These are phyloP conservation scores for Oreochromis aureus DNA, from an alignment of 2,113 vertebrate genomes.

Conservation along the genomic window DNA sequence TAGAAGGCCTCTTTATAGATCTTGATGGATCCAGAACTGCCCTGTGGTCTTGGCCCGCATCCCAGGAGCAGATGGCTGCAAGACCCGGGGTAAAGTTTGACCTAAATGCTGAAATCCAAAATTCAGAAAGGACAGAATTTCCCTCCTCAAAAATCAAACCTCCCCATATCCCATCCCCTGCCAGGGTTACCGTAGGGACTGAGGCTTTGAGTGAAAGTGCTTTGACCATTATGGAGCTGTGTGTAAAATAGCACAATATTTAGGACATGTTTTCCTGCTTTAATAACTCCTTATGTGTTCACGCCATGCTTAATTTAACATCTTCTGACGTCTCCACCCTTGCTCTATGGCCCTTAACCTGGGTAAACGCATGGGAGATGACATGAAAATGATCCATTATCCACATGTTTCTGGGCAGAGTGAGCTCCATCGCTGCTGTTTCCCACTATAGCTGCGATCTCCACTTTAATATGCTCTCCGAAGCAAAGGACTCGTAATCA, in stretches of 20 bases:
- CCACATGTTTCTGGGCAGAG: slow-evolving; percentile 55
- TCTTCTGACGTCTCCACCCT: slow-evolving; percentile 48
- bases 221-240: slow-evolving; percentile 25
- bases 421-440: slow-evolving; percentile 51
- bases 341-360: slow-evolving; percentile 31
- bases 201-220: background rate
- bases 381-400: slow-evolving; percentile 66
- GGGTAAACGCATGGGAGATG: slow-evolving; percentile 36
- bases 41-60: slow-evolving; percentile 66
- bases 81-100: slow-evolving; percentile 69
- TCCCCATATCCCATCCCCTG: background rate
- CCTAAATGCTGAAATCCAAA: slow-evolving; percentile 67
- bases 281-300: slow-evolving; percentile 68
- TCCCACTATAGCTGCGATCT: slow-evolving; percentile 23
- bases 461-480: slow-evolving; percentile 29
- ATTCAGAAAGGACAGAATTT: slow-evolving; percentile 15
- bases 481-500: slow-evolving; percentile 15
- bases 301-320: slow-evolving; percentile 66
- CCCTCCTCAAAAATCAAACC: background rate
- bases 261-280: slow-evolving; percentile 41
- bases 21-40: slow-evolving; percentile 36
- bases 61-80: slow-evolving; percentile 71
- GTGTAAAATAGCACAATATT: slow-evolving; percentile 35
- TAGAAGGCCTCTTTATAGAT: slow-evolving; percentile 23
- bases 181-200: slow-evolving; percentile 10